Evolutionary conservation across 2,888 invertebrate genomes (phyloP), one percentile per base, ranked within the genome.

Genomic region (Carterocephalus palaemon): DNA sequence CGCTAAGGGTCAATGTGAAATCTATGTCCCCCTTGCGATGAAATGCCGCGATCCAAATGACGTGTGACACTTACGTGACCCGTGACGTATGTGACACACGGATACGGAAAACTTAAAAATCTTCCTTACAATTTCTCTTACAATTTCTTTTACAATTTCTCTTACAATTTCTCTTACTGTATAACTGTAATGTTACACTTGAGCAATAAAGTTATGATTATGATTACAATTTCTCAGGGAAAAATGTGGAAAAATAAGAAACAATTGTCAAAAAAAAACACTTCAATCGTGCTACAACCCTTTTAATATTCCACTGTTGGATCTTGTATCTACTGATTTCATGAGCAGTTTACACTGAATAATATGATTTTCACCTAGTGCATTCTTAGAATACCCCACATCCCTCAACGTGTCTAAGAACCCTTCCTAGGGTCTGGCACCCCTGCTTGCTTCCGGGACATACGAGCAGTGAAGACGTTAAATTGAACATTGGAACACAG

Each of bases 11-110:
- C 78, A 78, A 74, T 42, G 9, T 10, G 28, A 20, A 42, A 12
- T 67, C 56, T 49, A 46, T 48, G 47, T 47, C 54, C 67, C 70
- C 69, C 68, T 62, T 53, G 77, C 78, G 86, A 87, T 87, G 87
- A 88, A 87, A 88, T 81, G 86, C 81, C 83, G 77, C 81, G 75
- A 68, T 71, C 70, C 65, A 72, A 80, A 85, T 83, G 84, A 85
- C 75, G 80, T 80, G 86, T 82, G 85, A 85, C 84, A 81, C 60
- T 64, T 69, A 80, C 84, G 81, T 80, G 82, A 67, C 66, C 60
- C 67, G n/a, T 47, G 48, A 52, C 33, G 31, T 32, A 31, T 22
- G 45, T 20, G 56, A 59, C 53, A 57, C 53, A 77, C 48, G 33
- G 61, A n/a, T n/a, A 1, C 3, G 6, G 7, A 12, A 2, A 10